A percentile compares a stretch with the other conserved stretches of the same genome.
phyloP scores from a whole-genome alignment of 2,888 invertebrate genomes.

The Pteria penguin region DNA sequence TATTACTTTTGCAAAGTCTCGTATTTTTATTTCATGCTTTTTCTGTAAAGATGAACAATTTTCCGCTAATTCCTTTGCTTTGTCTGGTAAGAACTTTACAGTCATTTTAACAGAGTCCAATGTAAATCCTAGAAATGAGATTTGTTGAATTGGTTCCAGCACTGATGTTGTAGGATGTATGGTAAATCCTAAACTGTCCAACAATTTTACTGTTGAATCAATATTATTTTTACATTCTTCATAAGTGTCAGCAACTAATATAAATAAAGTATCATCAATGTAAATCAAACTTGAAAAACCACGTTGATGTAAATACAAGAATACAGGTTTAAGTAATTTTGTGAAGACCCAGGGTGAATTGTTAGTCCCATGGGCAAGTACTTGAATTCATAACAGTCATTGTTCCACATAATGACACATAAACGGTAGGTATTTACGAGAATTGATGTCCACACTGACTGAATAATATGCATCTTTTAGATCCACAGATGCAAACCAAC shows the following conservation, averaged over 20 bases:
- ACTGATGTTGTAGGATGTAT: conserved; percentile 39
- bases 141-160: conserved; percentile 28
- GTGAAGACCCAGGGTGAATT: conserved; percentile 23
- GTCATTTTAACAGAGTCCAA: conserved; percentile 39
- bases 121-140: conserved; percentile 35
- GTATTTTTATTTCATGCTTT: neutral
- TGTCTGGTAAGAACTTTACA: conserved; percentile 20
- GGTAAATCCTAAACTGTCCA: conserved; percentile 35
- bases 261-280: conserved; percentile 43
- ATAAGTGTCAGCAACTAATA: conserved; percentile 14
- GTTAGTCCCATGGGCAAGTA: conserved; percentile 42
- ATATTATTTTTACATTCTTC: conserved; percentile 32
- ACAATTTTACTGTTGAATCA: conserved; percentile 11
- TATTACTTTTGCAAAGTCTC: conserved; percentile 29
- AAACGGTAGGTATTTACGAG: conserved; percentile 42
- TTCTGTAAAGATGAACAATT: neutral
- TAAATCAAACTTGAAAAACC: conserved; percentile 12
- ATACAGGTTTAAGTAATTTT: conserved; percentile 37
- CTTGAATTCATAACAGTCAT: conserved; percentile 27
- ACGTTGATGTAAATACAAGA: conserved; percentile 5
- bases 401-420: conserved; percentile 39
- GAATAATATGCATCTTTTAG: conserved; percentile 48
- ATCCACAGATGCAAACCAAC: conserved; percentile 47
- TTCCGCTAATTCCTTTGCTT: conserved; percentile 6
- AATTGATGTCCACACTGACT: conserved; percentile 22